Evolutionary conservation across 2,888 invertebrate species (phyloP).

Genomic region (Harpalus rufipes): DNA sequence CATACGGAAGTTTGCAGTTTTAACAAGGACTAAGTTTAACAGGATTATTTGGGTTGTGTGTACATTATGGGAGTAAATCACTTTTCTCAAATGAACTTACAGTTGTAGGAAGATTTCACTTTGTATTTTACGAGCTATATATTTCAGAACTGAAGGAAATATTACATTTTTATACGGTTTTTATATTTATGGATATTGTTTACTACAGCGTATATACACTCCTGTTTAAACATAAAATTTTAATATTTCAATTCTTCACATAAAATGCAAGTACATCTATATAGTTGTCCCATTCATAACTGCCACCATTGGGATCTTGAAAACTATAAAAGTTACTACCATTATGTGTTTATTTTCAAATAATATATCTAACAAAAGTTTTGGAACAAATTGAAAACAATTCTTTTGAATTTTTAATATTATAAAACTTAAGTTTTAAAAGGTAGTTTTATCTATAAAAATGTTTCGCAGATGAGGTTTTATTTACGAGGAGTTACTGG

Average conservation of each 20-base stretch:
- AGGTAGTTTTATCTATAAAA: no score
- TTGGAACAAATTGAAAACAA: neutral
- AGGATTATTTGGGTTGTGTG: constrained; percentile 34
- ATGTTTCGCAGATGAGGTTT: no score
- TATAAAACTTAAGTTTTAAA: neutral
- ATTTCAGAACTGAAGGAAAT: neutral
- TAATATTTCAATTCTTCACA: neutral
- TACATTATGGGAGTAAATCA: constrained; percentile 27
- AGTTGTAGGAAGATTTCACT: neutral
- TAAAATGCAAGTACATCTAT: neutral
- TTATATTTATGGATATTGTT: neutral
- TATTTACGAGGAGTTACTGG: no score
- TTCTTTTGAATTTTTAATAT: neutral
- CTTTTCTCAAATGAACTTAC: constrained; percentile 1
- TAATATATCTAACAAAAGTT: no score
- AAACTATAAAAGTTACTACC: no score
- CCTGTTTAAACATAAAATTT: neutral
- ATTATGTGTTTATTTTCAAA: no score
- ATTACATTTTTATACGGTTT: neutral
- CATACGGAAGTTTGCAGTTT: constrained; percentile 26
- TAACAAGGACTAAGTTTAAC: constrained; percentile 24
- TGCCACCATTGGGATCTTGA: no score
- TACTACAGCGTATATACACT: neutral
- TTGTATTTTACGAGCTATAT: neutral
- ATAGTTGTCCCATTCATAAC: no score